These are phyloP conservation scores for Elymnias hypermnestra DNA, from an alignment of 1,140 invertebrate genomes.

Conservation along the genomic window DNA sequence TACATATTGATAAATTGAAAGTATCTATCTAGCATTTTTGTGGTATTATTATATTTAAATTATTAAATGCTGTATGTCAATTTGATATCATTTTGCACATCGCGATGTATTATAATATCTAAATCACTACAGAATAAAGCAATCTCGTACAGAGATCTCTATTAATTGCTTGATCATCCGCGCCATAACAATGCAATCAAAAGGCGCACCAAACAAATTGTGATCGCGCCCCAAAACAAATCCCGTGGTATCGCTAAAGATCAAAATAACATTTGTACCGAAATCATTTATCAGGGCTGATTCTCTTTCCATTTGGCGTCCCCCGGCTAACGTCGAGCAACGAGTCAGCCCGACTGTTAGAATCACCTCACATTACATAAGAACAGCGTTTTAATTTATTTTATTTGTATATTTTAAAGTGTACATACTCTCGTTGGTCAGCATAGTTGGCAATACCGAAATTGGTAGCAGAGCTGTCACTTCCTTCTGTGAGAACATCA, in stretches of 20 bases:
- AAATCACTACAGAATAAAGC: not conserved
- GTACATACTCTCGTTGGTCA: too few relatives aligned
- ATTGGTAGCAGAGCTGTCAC: too few relatives aligned
- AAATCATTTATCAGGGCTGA: constrained; percentile 69
- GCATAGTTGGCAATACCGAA: too few relatives aligned
- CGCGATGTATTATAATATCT: too few relatives aligned
- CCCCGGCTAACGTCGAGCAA: constrained; percentile 24
- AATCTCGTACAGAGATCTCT: constrained; percentile 11
- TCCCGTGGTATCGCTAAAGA: constrained; percentile 56
- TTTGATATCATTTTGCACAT: too few relatives aligned
- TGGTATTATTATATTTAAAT: too few relatives aligned
- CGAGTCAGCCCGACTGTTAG: constrained; percentile 24
- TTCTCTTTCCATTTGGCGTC: constrained; percentile 61
- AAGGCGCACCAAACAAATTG: constrained; percentile 35
- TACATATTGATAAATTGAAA: too few relatives aligned
- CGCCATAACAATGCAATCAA: constrained; percentile 37
- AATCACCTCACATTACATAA: not conserved
- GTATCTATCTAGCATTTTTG: too few relatives aligned
- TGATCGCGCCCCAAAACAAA: constrained; percentile 54
- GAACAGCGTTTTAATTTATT: constrained; percentile 7
- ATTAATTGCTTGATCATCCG: constrained; percentile 18
- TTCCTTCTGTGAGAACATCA: too few relatives aligned
- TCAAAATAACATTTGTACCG: constrained; percentile 70
- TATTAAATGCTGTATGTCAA: too few relatives aligned
- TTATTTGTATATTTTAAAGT: too few relatives aligned